Base-by-base conservation (phyloP, 2,797 vertebrate genomes). In the Centropyge bicolor region DNA sequence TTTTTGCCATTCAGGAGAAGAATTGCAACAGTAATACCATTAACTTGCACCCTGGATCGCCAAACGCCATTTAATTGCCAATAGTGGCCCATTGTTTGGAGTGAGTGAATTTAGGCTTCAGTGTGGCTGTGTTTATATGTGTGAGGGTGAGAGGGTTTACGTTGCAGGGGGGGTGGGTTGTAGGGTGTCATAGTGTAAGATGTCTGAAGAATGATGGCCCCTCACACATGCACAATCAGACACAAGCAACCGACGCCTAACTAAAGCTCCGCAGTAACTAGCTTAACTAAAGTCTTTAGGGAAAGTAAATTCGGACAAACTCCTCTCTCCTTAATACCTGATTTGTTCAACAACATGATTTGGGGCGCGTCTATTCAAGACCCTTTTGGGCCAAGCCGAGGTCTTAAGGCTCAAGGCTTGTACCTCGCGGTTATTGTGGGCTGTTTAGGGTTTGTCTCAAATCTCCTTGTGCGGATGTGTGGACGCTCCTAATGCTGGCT, bases 341-440 rank as follows among this genome's bases (percentile, higher is more conserved):
- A 99, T 99, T 99, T 99, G 98, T 99, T 99, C 97, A 97, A 99
- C 98, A 99, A 98, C 97, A 97, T 98, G 98, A 98, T 99, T 99
- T 99, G 96, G 96, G 96, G 96, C 95, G 94, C 96, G 95, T 97
- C 98, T 97, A 99, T 99, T 99, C 98, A 99, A 95, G 97, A 91
- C 96, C 96, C 96, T 99, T 98, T 95, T 94, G 93, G 94, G 94
- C 94, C 94, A 93, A 94, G 94, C 93, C 63, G 93, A 94, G 95
- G 95, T 95, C 94, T 95, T 94, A 95, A 94, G 92, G 94, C 94
- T 96, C 94, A 95, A 94, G 93, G 92, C 95, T 94, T 95, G 95
- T 95, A 95, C 93, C 92, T 94, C 92, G 93, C 81, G 86, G 95
- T 94, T 95, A 95, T 96, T 96, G 94, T 94, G 88, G 93, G 88